Percentiles rank a stretch among this genome's conserved stretches.
phyloP scores from a whole-genome alignment of 2,797 vertebrate species.

The Hemibagrus guttatus region DNA sequence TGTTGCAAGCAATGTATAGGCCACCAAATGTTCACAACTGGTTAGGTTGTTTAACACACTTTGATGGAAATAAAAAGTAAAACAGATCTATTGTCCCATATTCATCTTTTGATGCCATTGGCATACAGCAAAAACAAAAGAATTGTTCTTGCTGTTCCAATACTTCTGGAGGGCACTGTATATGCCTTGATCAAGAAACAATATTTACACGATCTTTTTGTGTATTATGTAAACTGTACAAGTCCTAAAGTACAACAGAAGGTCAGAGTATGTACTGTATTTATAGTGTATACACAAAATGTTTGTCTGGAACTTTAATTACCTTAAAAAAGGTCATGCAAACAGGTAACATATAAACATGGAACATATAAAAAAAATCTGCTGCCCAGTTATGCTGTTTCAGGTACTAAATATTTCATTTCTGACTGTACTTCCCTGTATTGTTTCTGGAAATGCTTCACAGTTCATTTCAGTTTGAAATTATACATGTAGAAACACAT shows the following conservation, averaged over 20 bases:
- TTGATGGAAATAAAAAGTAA: not conserved
- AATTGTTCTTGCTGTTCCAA: not conserved
- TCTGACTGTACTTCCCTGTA: not conserved
- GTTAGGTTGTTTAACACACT: not conserved
- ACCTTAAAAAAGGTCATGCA: constrained; percentile 5
- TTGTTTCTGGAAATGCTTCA: not conserved
- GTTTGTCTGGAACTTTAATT: constrained; percentile 29
- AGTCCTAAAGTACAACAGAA: not conserved
- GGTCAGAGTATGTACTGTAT: not conserved
- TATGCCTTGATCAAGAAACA: not conserved
- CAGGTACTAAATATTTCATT: not conserved
- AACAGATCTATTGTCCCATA: not conserved
- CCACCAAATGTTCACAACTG: not conserved
- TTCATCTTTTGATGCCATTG: not conserved
- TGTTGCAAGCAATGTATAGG: not conserved
- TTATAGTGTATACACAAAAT: constrained; percentile 23
- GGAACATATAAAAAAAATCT: constrained; percentile 23
- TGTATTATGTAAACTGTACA: constrained; percentile 21
- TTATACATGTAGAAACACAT: constrained; percentile 2
- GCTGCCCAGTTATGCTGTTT: not conserved
- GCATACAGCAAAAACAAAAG: not conserved
- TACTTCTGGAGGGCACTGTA: not conserved
- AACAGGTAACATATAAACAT: not conserved
- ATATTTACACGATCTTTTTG: not conserved
- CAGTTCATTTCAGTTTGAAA: not conserved